Conservation (phyloP, 35 echinoderm and acorn worm genomes). For the Heliocidaris erythrogramma region DNA sequence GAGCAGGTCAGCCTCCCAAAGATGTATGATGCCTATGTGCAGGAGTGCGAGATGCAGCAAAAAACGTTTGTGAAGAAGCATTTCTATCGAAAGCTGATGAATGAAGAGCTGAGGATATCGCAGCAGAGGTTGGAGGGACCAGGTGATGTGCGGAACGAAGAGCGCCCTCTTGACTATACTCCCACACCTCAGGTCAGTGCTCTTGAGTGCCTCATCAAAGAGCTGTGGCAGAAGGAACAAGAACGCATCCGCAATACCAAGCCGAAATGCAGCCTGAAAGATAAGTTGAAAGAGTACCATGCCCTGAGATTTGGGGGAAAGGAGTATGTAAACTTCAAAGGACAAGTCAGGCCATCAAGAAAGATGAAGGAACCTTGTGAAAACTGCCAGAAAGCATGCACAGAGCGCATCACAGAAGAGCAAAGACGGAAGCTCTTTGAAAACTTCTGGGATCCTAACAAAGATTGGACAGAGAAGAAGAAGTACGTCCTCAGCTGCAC, state of each 20-base stretch:
- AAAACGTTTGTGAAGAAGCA: constrained; percentile 33
- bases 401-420: constrained; percentile 16
- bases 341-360: constrained; percentile 8
- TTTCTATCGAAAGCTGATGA: constrained; percentile 39
- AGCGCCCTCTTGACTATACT: constrained; percentile 7
- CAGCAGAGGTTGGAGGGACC: constrained; percentile 31
- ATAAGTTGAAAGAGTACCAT: constrained; percentile 29
- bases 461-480: constrained; percentile 38
- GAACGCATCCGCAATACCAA: constrained; percentile 14
- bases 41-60: constrained; percentile 37
- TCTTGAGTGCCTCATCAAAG: constrained; percentile 37
- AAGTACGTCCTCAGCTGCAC: constrained; percentile 40
- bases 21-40: constrained; percentile 31
- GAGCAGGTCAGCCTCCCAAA: constrained; percentile 23
- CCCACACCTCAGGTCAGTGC: constrained; percentile 30
- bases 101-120: constrained; percentile 21
- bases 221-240: constrained; percentile 25
- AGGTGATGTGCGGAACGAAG: background rate
- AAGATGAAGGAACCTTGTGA: constrained; percentile 38
- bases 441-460: constrained; percentile 37
- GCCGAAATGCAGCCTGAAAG: background rate
- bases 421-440: constrained; percentile 15
- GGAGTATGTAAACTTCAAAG: constrained; percentile 51
- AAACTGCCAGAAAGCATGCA: constrained; percentile 28
- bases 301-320: constrained; percentile 33